Evolutionary conservation across 1,140 invertebrate genomes (phyloP).

Genomic region (Papilio dardanus): DNA sequence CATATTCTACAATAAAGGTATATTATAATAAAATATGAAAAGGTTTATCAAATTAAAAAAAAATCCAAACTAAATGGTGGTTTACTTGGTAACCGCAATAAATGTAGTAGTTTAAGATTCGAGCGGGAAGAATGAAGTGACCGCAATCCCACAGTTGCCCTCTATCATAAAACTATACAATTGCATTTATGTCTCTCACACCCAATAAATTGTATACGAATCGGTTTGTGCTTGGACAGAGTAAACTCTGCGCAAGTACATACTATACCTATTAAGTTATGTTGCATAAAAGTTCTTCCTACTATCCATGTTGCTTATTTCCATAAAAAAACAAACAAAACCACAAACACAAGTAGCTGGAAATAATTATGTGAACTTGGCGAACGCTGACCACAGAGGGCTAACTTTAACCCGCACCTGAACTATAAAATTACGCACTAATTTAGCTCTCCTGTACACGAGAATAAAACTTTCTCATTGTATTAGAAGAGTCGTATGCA

Average conservation of each 20-base stretch:
- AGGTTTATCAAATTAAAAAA: no score
- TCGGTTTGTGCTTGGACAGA: constrained; percentile 21
- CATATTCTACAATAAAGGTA: not conserved
- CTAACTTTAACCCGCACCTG: not conserved
- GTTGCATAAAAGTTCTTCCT: not conserved
- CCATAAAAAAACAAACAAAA: not conserved
- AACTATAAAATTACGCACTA: constrained; percentile 41
- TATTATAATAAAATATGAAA: not conserved
- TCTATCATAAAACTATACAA: constrained; percentile 57
- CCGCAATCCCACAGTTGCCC: constrained; percentile 64
- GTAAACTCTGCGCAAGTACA: not conserved
- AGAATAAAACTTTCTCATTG: constrained; percentile 41
- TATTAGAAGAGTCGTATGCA: constrained; percentile 39
- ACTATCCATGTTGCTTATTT: not conserved
- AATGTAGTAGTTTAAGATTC: constrained; percentile 44
- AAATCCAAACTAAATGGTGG: not conserved
- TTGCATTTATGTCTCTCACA: constrained; percentile 49
- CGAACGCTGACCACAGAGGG: not conserved
- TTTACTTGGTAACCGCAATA: constrained; percentile 45
- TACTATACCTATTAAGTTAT: not conserved
- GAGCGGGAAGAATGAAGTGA: constrained; percentile 58
- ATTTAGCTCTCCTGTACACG: not conserved
- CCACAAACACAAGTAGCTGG: not conserved
- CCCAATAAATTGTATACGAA: constrained; percentile 37
- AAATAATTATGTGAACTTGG: constrained; percentile 8